Evolutionary conservation across 2,888 invertebrate species (phyloP).

Genomic region (Epinotia nisella): DNA sequence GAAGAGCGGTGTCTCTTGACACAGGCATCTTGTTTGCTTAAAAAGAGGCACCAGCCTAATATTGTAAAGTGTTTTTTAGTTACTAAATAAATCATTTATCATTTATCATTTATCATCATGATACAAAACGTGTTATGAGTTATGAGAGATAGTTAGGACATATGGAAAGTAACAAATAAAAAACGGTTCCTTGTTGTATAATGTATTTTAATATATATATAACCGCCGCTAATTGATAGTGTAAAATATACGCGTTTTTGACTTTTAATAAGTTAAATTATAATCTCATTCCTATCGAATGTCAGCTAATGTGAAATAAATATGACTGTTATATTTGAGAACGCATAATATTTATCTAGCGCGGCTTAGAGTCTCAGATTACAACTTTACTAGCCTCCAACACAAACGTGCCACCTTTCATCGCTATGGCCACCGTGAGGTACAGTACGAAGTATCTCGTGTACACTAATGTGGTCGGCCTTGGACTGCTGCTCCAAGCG

Average conservation of each 20-base stretch:
- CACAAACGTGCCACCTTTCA: slow-evolving; percentile 11
- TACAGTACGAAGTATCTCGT: slow-evolving; percentile 23
- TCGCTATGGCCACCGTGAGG: neutral
- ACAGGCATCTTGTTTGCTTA: too few relatives aligned
- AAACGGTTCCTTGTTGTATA: neutral
- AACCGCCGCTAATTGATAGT: too few relatives aligned
- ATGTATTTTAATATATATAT: too few relatives aligned
- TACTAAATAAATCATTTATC: too few relatives aligned
- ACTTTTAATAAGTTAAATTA: neutral
- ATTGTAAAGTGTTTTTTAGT: too few relatives aligned
- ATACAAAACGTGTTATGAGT: neutral
- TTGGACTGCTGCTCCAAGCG: slow-evolving; percentile 24
- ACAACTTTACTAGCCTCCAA: slow-evolving; percentile 2
- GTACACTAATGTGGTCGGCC: slow-evolving; percentile 11
- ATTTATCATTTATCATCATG: too few relatives aligned
- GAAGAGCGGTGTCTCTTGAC: too few relatives aligned
- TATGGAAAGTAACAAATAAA: neutral
- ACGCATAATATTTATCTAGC: neutral
- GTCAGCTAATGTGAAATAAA: slow-evolving; percentile 52
- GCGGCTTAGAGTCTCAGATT: neutral
- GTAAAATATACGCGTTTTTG: too few relatives aligned
- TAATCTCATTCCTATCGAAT: slow-evolving; percentile 45
- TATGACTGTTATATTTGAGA: slow-evolving; percentile 46
- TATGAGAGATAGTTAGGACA: neutral
- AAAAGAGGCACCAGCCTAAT: too few relatives aligned